A percentile compares a stretch with the other conserved stretches of the same genome.
Conservation (phyloP, 2,888 invertebrate genomes). For the Lepidochrysops patricia region DNA sequence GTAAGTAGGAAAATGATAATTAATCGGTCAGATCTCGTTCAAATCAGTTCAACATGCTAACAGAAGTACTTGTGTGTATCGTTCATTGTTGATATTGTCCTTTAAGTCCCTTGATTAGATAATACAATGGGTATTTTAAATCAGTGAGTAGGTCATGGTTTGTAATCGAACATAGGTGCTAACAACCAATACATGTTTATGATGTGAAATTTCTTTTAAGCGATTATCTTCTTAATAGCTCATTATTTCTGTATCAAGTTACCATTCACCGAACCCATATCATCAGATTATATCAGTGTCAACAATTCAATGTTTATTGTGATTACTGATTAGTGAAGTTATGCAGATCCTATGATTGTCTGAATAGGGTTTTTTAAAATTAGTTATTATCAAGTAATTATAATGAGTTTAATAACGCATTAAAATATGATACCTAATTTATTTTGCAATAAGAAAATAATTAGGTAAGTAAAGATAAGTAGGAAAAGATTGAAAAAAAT, state of each 20-base stretch:
- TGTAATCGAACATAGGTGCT: not conserved
- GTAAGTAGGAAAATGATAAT: too few relatives aligned
- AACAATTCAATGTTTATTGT: not conserved
- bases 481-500: not conserved
- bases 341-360: too few relatives aligned
- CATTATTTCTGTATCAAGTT: slow-evolving; percentile 36
- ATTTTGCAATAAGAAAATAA: too few relatives aligned
- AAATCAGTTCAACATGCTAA: not conserved
- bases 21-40: not conserved
- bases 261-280: slow-evolving; percentile 41
- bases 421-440: too few relatives aligned
- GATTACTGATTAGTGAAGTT: not conserved
- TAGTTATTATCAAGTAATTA: too few relatives aligned
- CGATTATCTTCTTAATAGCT: slow-evolving; percentile 46
- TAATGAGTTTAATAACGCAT: too few relatives aligned
- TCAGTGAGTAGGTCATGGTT: not conserved
- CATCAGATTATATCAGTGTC: not conserved
- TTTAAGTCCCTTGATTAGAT: not conserved
- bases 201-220: slow-evolving; percentile 26
- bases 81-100: not conserved
- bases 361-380: too few relatives aligned
- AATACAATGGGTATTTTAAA: not conserved
- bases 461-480: too few relatives aligned
- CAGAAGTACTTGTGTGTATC: not conserved
- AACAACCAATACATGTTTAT: not conserved